Base-by-base conservation (phyloP, 2,113 vertebrate species). In the Oncorhynchus gorbuscha region DNA sequence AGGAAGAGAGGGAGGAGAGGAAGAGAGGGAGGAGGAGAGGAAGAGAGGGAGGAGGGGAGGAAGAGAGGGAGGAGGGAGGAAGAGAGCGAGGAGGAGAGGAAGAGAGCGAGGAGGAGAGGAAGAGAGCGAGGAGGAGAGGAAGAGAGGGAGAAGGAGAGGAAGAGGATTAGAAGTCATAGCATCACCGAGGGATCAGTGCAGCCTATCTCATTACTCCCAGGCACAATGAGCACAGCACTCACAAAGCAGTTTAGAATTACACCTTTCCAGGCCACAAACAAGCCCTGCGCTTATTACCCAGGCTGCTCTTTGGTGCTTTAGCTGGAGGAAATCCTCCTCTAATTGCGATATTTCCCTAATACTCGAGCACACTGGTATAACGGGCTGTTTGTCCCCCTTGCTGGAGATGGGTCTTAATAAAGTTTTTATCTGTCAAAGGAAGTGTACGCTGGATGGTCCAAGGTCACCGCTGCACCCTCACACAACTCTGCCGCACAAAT, bases 231-330 rank as follows among this genome's bases (percentile, higher is more conserved):
- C 79, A 82, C 80, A 85, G 85, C 83, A 83, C 78, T 85, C 85
- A 82, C 86, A 83, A 84, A 91, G 82, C 86, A 88, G 75, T 91
- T 92, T 89, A 91, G 90, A 92, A 92, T 90, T 91, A 88, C 81
- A 75, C 81, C 86, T 89, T 92, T 83, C 78, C 80, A 32, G 78
- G 80, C 80, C 86, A 86, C 87, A 92, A 91, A 93, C 83, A 92
- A 92, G 84, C 28, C 84, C 83, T 73, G 76, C 59, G 76, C 89
- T 90, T 91, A 88, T 91, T 91, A 87, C 81, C 76, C 74, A 77
- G 75, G n/a, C 77, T 89, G 51, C 71, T 22, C 13, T 76, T 81
- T 72, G 4, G 77, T 74, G 79, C 79, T 81, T 86, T 84, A 77
- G 84, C 69, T 71, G 62, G 20, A 72, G 73, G 75, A 81, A 85